Evolutionary conservation across 2,797 vertebrate species (phyloP).

Genomic region (Halcyon chelicuti): DNA sequence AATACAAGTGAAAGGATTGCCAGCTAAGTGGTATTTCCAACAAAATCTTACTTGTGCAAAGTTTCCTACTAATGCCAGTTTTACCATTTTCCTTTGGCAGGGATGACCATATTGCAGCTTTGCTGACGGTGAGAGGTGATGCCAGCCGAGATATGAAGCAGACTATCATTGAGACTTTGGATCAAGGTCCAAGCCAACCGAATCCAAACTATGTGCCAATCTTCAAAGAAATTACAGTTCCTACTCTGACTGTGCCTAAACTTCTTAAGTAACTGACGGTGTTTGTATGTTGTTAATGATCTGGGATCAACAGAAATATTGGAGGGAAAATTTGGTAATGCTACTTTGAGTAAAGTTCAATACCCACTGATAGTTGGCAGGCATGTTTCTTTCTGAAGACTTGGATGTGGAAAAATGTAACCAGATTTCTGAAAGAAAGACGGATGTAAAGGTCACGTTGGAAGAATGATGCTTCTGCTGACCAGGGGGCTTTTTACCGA

Average conservation of each 20-base stretch:
- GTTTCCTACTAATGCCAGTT: background rate
- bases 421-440: background rate
- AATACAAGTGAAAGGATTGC: background rate
- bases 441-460: background rate
- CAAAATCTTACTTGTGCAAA: background rate
- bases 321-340: background rate
- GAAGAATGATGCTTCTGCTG: background rate
- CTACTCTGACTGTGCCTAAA: conserved; percentile 91
- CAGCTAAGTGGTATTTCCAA: background rate
- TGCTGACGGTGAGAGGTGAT: conserved; percentile 92
- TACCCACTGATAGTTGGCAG: background rate
- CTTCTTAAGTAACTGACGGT: conserved; percentile 86
- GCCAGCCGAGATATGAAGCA: conserved; percentile 96
- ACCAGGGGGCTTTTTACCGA: background rate
- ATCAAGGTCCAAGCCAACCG: conserved; percentile 85
- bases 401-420: background rate
- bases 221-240: conserved; percentile 92
- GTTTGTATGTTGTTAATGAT: background rate
- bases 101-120: conserved; percentile 93
- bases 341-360: background rate
- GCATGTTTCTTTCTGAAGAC: background rate
- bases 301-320: background rate
- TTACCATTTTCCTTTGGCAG: conserved; percentile 66
- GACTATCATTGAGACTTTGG: conserved; percentile 94
- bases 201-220: conserved; percentile 85